Conservation (phyloP, 2,797 vertebrate genomes). For the Presbytis comata region DNA sequence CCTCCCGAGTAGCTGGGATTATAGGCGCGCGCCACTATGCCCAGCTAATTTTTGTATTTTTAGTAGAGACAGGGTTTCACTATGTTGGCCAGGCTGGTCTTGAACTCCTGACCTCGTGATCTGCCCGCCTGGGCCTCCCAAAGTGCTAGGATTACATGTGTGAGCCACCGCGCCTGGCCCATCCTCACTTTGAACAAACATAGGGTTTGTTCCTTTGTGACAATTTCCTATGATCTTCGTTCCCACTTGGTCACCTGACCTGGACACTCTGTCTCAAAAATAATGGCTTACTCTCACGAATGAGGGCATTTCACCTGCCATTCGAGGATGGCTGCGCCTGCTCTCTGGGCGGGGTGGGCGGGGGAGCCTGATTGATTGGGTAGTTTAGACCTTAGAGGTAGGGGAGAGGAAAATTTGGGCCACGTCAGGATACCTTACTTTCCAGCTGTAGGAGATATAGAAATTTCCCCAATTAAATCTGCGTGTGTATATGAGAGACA, state of each 20-base stretch:
- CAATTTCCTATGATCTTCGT: no score
- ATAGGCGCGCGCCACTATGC: neutral
- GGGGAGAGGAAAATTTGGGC: neutral
- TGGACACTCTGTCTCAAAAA: no score
- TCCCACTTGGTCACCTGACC: no score
- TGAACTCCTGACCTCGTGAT: no score
- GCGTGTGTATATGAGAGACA: no score
- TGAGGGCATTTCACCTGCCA: neutral
- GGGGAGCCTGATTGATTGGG: neutral
- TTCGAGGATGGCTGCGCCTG: neutral
- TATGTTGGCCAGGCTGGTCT: no score
- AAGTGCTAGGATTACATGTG: no score
- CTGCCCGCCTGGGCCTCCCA: no score
- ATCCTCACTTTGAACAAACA: no score
- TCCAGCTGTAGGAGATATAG: neutral
- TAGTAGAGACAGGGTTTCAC: no score
- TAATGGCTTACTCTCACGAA: neutral
- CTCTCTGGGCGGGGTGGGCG: neutral
- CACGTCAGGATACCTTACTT: neutral
- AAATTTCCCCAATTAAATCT: neutral
- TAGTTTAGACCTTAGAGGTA: neutral
- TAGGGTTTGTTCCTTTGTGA: no score
- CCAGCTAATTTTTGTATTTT: neutral
- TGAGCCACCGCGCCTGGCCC: accelerated
- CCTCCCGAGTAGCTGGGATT: neutral